Percentiles rank a stretch among this genome's conserved stretches.
phyloP scores from a whole-genome alignment of 2,888 invertebrate genomes.

The Lycocerus yunnanus region DNA sequence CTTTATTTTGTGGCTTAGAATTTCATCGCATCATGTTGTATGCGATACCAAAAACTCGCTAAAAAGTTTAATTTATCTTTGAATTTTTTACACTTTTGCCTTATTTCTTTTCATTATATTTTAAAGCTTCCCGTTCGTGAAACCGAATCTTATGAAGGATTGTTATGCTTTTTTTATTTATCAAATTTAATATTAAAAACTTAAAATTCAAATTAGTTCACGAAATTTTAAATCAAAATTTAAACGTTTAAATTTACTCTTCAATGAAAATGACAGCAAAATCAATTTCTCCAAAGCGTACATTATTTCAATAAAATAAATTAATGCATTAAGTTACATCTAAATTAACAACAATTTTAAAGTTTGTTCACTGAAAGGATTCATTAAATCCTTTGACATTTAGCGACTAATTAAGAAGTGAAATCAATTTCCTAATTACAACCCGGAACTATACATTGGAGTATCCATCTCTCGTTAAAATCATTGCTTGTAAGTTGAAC shows the following conservation, averaged over 20 bases:
- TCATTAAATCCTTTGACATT: not conserved
- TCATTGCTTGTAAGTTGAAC: not conserved
- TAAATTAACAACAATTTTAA: not conserved
- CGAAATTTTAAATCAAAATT: not conserved
- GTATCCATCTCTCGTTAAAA: not conserved
- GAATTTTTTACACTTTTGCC: not conserved
- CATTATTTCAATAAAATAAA: not conserved
- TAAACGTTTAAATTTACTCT: not conserved
- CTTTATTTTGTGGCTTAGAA: conserved; percentile 16
- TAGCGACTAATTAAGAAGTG: not conserved
- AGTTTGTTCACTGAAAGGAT: not conserved
- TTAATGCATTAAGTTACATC: not conserved
- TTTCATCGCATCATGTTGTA: conserved; percentile 19
- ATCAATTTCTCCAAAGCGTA: too few relatives aligned
- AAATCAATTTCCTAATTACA: conserved; percentile 1
- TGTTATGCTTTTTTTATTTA: not conserved
- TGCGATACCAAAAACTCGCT: not conserved
- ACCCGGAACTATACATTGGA: not conserved
- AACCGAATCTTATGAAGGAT: not conserved
- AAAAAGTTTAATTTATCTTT: not conserved
- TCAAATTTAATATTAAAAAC: not conserved
- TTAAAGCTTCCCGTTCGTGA: not conserved
- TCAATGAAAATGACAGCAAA: not conserved
- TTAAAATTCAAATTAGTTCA: not conserved
- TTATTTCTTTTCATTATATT: not conserved